Evolutionary conservation across 2,797 vertebrate species (phyloP), one percentile per base, ranked within the genome.

Genomic region (Neoniphon sammara): DNA sequence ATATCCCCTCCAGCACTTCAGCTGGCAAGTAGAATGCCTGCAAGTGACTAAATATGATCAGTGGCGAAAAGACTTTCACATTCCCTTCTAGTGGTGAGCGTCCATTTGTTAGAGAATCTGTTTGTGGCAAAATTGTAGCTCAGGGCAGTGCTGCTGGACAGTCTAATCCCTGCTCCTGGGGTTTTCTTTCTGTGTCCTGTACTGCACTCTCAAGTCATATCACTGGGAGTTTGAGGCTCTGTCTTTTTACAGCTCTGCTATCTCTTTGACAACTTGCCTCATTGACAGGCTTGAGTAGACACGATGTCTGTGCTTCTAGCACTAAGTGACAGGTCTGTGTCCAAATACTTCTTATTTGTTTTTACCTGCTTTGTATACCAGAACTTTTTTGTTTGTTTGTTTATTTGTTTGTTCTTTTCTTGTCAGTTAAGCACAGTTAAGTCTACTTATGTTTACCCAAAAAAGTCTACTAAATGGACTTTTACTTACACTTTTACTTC

Each of bases 281-380:
- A 66, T 1, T 86, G 91, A 92, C 89, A 90, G 79, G 59, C 56
- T 25, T 44, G 30, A 91, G 90, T 87, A 86, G 77, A 88, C 77
- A 75, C 23, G 4, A 44, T 82, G 70, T 91, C 79, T 78, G 31
- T 77, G 59, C 21, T 58, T 79, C 53, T 59, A 63, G 42, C 31
- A 53, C 50, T 25, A 70, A 66, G 66, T 65, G 59, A 66, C n/a
- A 20, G 53, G 54, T 42, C 23, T 31, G 27, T 18, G 34, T 6
- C 36, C 25, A 67, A 69, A 70, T 49, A 73, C 12, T 17, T 17
- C 42, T 74, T 2, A 47, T 50, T 47, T 31, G 2, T 68, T 68
- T 18, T 4, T 58, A 31, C 7, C 14, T 44, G 42, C 14, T 54
- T 56, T 11, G 8, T 23, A 5, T 59, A n/a, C 0, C 18, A n/a